A percentile compares a stretch with the other conserved stretches of the same genome.
Conservation (phyloP, 2,888 invertebrate species). For the Ecliptopera silaceata region DNA sequence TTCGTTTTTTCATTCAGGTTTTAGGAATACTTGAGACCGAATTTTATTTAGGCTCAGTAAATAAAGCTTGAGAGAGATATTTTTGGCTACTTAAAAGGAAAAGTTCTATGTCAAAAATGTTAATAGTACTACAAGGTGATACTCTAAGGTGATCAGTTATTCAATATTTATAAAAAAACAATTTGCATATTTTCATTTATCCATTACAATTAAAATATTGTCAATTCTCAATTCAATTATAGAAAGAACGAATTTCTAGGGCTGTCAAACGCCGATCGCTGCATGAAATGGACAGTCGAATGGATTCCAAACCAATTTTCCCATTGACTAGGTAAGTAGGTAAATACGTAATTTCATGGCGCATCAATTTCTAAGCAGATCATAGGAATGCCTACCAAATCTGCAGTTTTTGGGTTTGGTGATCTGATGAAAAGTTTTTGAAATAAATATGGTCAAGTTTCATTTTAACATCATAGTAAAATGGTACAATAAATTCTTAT, state of each 20-base stretch:
- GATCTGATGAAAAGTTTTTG: background rate
- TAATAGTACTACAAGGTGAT: too few species aligned
- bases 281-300: conserved; percentile 64
- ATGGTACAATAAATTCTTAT: too few species aligned
- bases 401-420: conserved; percentile 46
- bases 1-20: background rate
- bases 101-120: too few species aligned
- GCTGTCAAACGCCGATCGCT: conserved; percentile 67
- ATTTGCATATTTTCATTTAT: too few species aligned
- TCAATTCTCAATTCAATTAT: conserved; percentile 2
- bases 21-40: background rate
- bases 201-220: background rate
- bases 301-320: conserved; percentile 75
- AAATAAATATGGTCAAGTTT: too few species aligned
- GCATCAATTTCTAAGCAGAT: conserved; percentile 71
- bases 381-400: conserved; percentile 53
- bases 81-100: too few species aligned
- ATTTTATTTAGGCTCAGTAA: background rate
- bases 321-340: conserved; percentile 76
- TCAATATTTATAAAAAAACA: too few species aligned
- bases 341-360: conserved; percentile 78
- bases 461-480: too few species aligned
- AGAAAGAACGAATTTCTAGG: conserved; percentile 22
- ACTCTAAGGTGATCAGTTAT: too few species aligned
- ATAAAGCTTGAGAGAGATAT: background rate